Conservation (phyloP, 2,888 invertebrate genomes). For the Syrphus vitripennis region DNA sequence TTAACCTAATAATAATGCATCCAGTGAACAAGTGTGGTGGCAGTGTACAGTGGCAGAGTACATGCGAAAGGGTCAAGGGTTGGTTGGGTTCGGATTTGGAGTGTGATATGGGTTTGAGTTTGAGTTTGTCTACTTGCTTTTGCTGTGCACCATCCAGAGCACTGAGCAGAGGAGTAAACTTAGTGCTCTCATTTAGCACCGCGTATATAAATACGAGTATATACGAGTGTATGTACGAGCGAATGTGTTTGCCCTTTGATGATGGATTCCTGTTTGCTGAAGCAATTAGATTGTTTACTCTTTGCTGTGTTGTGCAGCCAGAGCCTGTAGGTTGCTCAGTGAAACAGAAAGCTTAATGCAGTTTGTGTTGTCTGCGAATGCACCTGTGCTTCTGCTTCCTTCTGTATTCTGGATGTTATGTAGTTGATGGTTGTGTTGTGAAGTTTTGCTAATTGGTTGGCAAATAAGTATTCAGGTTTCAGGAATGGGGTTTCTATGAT, state of each 20-base stretch:
- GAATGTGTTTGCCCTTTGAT: slow-evolving; percentile 56
- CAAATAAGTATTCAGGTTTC: background rate
- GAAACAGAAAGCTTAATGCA: slow-evolving; percentile 47
- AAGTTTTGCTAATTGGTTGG: slow-evolving; percentile 28
- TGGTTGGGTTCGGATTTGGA: background rate
- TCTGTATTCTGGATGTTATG: background rate
- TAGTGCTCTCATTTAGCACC: slow-evolving; percentile 26
- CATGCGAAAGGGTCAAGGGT: slow-evolving; percentile 27
- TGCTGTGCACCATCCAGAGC: slow-evolving; percentile 3
- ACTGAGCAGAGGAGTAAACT: slow-evolving; percentile 15
- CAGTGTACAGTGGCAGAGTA: background rate
- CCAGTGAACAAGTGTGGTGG: background rate
- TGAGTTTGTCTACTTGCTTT: background rate
- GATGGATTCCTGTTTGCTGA: slow-evolving; percentile 59
- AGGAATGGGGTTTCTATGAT: background rate
- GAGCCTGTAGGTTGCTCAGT: slow-evolving; percentile 29
- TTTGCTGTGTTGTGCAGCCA: slow-evolving; percentile 25
- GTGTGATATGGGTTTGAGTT: background rate
- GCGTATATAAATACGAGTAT: background rate
- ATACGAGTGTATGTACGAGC: background rate
- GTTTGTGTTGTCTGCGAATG: slow-evolving; percentile 35
- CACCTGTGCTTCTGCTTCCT: background rate
- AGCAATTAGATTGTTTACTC: slow-evolving; percentile 67
- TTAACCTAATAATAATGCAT: slow-evolving; percentile 51
- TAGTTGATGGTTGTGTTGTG: background rate